These are phyloP conservation scores for Darevskia mixta DNA, from an alignment of 2,797 vertebrate genomes.

Conservation along the genomic window DNA sequence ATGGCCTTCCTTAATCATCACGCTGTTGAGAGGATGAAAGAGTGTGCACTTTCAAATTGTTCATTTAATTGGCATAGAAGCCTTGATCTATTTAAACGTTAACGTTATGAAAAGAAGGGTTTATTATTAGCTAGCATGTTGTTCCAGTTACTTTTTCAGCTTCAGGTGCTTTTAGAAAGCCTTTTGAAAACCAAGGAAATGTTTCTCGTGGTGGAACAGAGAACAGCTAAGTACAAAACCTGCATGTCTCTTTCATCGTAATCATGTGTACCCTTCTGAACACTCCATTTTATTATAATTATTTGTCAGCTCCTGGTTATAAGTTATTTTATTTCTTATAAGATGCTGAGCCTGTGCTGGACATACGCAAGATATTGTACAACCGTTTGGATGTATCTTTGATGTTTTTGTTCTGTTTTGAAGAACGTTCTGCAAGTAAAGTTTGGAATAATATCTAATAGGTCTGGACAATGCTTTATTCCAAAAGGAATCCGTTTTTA, in stretches of 20 bases:
- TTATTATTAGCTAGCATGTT: slow-evolving; percentile 2
- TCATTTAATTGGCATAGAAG: slow-evolving; percentile 13
- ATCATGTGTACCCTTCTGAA: neutral
- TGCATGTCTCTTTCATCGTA: neutral
- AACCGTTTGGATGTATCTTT: too few relatives aligned
- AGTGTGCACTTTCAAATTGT: neutral
- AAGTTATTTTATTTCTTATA: neutral
- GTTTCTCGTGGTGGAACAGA: neutral
- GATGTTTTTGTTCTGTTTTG: too few relatives aligned
- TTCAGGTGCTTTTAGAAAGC: neutral
- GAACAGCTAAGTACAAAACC: neutral
- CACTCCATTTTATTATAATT: neutral
- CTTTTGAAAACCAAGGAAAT: neutral
- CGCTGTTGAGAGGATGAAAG: neutral
- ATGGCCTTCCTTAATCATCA: neutral
- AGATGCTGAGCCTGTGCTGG: neutral
- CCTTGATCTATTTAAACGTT: slow-evolving; percentile 5
- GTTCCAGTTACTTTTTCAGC: neutral
- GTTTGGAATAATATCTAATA: too few relatives aligned
- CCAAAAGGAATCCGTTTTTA: too few relatives aligned
- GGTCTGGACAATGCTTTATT: too few relatives aligned
- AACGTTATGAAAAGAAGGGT: neutral
- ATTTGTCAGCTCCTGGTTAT: too few relatives aligned
- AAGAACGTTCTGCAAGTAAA: too few relatives aligned
- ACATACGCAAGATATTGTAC: too few relatives aligned